Evolutionary conservation across 2,113 vertebrate genomes (phyloP).

Genomic region (Trochalopteron elliotii): DNA sequence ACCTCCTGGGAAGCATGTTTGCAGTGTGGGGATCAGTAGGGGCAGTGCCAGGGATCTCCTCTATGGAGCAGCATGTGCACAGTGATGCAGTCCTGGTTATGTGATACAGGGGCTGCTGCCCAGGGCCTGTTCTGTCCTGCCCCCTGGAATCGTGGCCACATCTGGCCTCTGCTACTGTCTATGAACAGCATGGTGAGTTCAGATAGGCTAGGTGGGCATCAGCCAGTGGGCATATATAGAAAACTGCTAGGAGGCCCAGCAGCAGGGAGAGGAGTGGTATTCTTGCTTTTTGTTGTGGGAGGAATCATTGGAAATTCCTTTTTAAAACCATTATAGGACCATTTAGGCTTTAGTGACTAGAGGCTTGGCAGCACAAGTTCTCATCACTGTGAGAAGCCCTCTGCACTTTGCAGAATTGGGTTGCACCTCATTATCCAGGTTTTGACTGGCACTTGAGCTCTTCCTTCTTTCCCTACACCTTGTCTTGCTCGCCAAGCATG

Average conservation of each 20-base stretch:
- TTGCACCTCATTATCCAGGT: neutral
- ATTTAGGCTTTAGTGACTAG: neutral
- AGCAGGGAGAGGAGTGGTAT: neutral
- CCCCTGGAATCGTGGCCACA: neutral
- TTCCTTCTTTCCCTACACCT: neutral
- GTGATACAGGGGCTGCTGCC: neutral
- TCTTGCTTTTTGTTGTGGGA: neutral
- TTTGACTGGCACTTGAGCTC: neutral
- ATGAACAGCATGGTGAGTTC: neutral
- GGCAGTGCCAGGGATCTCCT: neutral
- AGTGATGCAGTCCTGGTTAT: neutral
- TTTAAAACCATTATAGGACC: neutral
- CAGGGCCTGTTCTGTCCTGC: neutral
- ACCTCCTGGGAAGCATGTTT: neutral
- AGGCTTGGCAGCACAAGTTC: neutral
- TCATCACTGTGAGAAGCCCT: neutral
- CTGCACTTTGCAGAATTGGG: neutral
- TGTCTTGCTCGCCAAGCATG: neutral
- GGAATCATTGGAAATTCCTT: neutral
- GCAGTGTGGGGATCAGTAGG: neutral
- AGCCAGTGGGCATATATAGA: neutral
- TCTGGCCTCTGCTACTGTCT: neutral
- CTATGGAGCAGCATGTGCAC: fast-evolving
- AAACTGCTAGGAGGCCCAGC: neutral
- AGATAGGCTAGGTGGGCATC: neutral